These are phyloP conservation scores for Lordiphosa clarofinis DNA, from an alignment of 1,140 invertebrate species.

Conservation along the genomic window DNA sequence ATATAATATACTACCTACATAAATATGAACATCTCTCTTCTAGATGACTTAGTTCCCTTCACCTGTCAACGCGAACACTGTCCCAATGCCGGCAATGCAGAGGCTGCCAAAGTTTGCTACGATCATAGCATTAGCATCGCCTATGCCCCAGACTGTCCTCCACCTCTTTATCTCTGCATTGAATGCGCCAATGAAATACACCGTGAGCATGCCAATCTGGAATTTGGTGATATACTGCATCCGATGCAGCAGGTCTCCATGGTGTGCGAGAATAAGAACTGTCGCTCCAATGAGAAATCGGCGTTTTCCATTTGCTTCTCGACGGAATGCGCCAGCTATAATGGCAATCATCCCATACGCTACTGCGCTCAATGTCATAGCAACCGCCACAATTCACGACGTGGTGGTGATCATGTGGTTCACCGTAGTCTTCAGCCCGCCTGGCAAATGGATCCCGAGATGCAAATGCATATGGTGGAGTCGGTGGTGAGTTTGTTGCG, in stretches of 20 bases:
- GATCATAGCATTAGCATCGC: conserved; percentile 92
- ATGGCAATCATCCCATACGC: conserved; percentile 96
- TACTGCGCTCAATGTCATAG: conserved; percentile 95
- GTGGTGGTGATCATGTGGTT: conserved; percentile 93
- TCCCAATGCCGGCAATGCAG: conserved; percentile 89
- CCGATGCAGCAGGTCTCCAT: conserved; percentile 96
- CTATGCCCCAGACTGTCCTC: conserved; percentile 91
- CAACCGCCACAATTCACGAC: conserved; percentile 91
- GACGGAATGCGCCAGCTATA: conserved; percentile 96
- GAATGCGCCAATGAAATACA: conserved; percentile 97
- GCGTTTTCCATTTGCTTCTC: conserved; percentile 98
- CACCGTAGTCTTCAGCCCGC: conserved; percentile 92
- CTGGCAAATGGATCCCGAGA: conserved; percentile 93
- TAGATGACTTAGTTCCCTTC: conserved; percentile 87
- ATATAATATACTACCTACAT: too few relatives aligned
- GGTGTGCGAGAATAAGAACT: conserved; percentile 99
- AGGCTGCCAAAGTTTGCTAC: conserved; percentile 95
- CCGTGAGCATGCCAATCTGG: conserved; percentile 89
- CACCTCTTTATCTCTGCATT: conserved; percentile 96
- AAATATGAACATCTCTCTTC: too few relatives aligned
- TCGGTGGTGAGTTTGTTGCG: conserved; percentile 94
- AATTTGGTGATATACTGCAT: conserved; percentile 94
- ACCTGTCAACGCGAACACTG: conserved; percentile 93
- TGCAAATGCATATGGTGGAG: conserved; percentile 96
- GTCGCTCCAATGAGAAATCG: conserved; percentile 94